Evolutionary conservation across 2,888 invertebrate species (phyloP), one percentile per base, ranked within the genome.

Genomic region (Meghimatium bilineatum): DNA sequence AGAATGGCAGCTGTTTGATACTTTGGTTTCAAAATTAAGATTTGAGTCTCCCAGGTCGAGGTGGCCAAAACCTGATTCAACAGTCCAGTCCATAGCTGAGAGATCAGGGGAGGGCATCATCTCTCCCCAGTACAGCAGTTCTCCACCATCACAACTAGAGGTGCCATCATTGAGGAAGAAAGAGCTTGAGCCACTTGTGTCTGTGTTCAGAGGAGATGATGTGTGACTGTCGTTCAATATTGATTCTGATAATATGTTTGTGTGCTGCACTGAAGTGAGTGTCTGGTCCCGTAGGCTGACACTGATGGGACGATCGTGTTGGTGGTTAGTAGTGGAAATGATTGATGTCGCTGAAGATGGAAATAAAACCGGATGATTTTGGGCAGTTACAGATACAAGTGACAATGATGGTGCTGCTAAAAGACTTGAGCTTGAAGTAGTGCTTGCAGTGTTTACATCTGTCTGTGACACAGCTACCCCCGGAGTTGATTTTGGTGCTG

Each of bases 401-500:
- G 66, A 67, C 17, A 20, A 10, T 49, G 75, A 44, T 44, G 82
- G 8, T 26, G 75, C 32, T 10, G 34, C 34, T 14, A 74, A 49
- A n/a, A 67, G 23, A 38, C 83, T 69, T n/a, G 82, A 67, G 34
- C 44, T 26, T 10, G 76, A 36, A 36, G 77, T 52, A 3, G 74
- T 38, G 74, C 44, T 52, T 44, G 76, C 36, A 26, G 82, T 74
- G n/a, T n/a, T 44, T 26, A 52, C 52, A 26, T 84, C 52, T 60
- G 87, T 74, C 38, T 88, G 85, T 17, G 90, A 87, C 44, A 89
- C 80, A 23, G 89, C 84, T 23, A 87, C 67, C 6, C 88, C 85
- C 82, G 88, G 90, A 6, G 87, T 86, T 29, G 90, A 86, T 82
- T 94, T 94, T 1, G 95, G 94, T 1, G 94, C 94, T 3, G 94